Evolutionary conservation across 2,113 vertebrate genomes (phyloP).

Genomic region (Platichthys flesus): DNA sequence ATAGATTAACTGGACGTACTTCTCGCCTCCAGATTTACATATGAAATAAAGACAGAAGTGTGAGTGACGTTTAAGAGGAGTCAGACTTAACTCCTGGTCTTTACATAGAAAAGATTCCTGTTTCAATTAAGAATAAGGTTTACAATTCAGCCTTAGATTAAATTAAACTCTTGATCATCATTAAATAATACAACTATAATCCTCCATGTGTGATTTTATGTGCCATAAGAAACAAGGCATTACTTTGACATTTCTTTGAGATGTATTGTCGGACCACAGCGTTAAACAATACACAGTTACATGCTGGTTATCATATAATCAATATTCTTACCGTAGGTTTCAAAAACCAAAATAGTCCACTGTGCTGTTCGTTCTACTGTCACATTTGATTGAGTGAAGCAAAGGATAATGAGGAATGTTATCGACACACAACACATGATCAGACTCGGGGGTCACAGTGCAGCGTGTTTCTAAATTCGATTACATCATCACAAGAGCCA

Average conservation of each 20-base stretch:
- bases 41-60: slow-evolving; percentile 15
- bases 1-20: slow-evolving; percentile 53
- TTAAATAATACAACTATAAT: too few relatives aligned
- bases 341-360: slow-evolving; percentile 26
- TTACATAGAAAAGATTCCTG: neutral
- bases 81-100: neutral
- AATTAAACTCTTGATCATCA: neutral
- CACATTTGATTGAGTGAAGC: neutral
- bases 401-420: neutral
- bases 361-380: neutral
- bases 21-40: slow-evolving; percentile 14
- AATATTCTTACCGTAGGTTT: slow-evolving; percentile 43
- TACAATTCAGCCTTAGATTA: neutral
- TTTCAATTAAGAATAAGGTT: neutral
- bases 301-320: slow-evolving; percentile 61
- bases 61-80: neutral
- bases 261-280: slow-evolving; percentile 20
- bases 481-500: neutral
- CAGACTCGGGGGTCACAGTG: neutral
- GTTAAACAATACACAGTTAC: slow-evolving; percentile 19
- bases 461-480: neutral
- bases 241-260: slow-evolving; percentile 20
- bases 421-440: neutral
- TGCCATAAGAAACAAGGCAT: neutral
- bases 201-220: neutral